Percentiles rank a stretch among this genome's conserved stretches.
These are phyloP conservation scores for Sylvia borin DNA, from an alignment of 2,797 vertebrate genomes.

Conservation along the genomic window DNA sequence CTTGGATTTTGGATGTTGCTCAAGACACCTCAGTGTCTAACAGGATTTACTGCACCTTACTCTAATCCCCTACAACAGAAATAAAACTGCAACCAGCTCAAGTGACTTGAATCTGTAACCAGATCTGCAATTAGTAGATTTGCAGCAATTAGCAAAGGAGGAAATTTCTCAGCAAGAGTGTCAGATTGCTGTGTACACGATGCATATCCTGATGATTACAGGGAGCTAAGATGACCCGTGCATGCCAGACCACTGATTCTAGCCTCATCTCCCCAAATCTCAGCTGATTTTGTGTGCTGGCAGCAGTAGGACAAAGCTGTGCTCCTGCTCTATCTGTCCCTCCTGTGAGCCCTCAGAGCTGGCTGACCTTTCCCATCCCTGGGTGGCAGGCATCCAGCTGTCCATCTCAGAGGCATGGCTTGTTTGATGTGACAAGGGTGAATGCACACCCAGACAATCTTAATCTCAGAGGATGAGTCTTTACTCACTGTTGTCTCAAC, in stretches of 20 bases:
- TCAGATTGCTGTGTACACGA: background rate
- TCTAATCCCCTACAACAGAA: background rate
- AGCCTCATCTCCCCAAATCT: background rate
- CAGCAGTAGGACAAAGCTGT: background rate
- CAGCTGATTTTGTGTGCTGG: background rate
- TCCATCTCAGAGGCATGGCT: background rate
- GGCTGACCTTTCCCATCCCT: background rate
- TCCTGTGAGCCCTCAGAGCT: background rate
- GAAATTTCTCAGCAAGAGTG: background rate
- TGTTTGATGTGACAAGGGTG: background rate
- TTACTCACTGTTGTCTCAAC: background rate
- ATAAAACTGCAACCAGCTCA: background rate
- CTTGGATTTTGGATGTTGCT: background rate
- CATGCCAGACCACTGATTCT: background rate
- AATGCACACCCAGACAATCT: background rate
- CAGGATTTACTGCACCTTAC: background rate
- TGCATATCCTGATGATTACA: background rate
- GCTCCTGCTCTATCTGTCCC: background rate
- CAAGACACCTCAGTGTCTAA: background rate
- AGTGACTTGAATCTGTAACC: background rate
- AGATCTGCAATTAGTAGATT: background rate
- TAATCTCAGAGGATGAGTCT: background rate
- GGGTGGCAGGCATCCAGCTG: background rate
- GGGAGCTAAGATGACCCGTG: accelerated
- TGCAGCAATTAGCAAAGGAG: background rate